A percentile compares a stretch with the other conserved stretches of the same genome.
Evolutionary conservation across 2,797 vertebrate genomes (phyloP).

Genomic region (Rhodeus uyekii): DNA sequence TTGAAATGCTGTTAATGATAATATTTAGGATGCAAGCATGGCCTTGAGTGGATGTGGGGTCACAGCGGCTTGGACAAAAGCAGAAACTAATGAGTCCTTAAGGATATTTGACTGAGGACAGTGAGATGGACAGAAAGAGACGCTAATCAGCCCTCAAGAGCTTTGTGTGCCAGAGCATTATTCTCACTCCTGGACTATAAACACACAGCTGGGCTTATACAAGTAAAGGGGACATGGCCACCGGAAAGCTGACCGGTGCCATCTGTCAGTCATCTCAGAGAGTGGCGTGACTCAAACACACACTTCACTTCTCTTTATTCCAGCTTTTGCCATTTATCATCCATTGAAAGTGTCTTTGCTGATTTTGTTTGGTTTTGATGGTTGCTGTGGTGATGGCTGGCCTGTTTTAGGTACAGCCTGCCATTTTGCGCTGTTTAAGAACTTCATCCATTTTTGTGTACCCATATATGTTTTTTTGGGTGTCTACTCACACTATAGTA

Average conservation of each 20-base stretch:
- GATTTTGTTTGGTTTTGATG: conserved; percentile 40
- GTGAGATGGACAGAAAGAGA: conserved; percentile 11
- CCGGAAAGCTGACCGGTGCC: neutral
- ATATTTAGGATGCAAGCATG: neutral
- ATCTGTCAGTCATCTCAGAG: conserved; percentile 22
- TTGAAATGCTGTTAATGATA: neutral
- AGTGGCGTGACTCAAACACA: conserved; percentile 3
- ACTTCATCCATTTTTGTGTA: neutral
- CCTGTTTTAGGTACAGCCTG: conserved; percentile 40
- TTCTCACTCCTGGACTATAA: neutral
- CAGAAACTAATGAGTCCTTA: conserved; percentile 28
- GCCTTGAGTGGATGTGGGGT: neutral
- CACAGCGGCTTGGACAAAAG: neutral
- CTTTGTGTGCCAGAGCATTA: conserved; percentile 12
- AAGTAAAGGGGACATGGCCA: neutral
- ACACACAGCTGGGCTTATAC: conserved; percentile 18
- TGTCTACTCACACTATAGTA: conserved; percentile 17
- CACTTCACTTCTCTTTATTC: neutral
- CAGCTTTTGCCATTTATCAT: neutral
- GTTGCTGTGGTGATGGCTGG: conserved; percentile 28
- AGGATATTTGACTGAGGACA: conserved; percentile 35
- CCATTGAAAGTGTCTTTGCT: conserved; percentile 4
- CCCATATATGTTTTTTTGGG: neutral
- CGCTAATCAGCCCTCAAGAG: conserved; percentile 38
- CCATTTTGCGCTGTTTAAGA: conserved; percentile 13